Conservation (phyloP, 2,888 invertebrate genomes). For the Drosophila longiperda region DNA sequence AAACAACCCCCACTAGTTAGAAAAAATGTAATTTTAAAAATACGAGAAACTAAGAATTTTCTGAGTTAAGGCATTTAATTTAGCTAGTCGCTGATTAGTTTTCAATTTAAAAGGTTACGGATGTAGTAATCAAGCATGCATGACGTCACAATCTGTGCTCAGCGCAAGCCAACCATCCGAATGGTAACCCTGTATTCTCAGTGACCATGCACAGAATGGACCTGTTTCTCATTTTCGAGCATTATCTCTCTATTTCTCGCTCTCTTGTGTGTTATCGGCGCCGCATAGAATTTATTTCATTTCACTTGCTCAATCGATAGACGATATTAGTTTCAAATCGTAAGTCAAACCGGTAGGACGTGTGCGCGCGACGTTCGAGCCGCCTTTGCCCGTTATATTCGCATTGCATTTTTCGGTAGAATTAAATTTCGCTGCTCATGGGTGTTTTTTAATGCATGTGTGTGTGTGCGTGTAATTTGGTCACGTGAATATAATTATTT, state of each 20-base stretch:
- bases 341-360: conserved; percentile 50
- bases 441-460: conserved; percentile 28
- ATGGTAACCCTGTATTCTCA: conserved; percentile 5
- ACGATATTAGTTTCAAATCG: conserved; percentile 53
- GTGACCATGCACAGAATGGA: conserved; percentile 36
- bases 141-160: conserved; percentile 25
- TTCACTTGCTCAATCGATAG: conserved; percentile 63
- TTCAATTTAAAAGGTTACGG: neutral
- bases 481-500: conserved; percentile 66
- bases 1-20: conserved; percentile 14
- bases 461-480: conserved; percentile 24
- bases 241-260: conserved; percentile 9
- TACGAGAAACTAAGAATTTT: neutral
- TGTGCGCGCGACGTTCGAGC: conserved; percentile 34
- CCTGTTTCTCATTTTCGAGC: conserved; percentile 41
- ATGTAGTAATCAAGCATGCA: neutral
- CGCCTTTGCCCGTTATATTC: conserved; percentile 52
- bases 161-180: neutral
- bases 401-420: conserved; percentile 56
- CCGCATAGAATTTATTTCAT: conserved; percentile 51
- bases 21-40: neutral
- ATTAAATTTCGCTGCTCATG: conserved; percentile 58
- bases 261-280: conserved; percentile 43
- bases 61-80: neutral
- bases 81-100: neutral